phyloP scores from a whole-genome alignment of 2,888 invertebrate genomes.

The Ichneumon xanthorius region DNA sequence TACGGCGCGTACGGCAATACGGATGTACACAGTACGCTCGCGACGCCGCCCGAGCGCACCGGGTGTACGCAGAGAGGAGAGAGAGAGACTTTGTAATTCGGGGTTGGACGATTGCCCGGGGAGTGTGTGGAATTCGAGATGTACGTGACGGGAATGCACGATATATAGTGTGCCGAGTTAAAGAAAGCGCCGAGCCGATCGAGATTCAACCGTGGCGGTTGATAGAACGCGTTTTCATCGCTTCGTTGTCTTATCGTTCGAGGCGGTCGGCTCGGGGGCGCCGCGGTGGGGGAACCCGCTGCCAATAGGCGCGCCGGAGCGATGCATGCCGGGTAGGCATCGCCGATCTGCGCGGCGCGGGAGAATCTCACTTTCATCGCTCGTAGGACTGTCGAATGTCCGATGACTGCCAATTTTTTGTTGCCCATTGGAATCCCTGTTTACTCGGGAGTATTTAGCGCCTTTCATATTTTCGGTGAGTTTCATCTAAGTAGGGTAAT shows the following conservation, averaged over 20 bases:
- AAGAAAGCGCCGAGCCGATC: conserved; percentile 46
- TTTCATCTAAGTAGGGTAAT: too few relatives aligned
- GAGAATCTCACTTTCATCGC: too few relatives aligned
- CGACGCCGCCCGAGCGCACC: conserved; percentile 4
- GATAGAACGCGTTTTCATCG: conserved; percentile 49
- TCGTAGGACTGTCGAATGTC: too few relatives aligned
- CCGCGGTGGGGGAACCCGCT: neutral
- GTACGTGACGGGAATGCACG: conserved; percentile 64
- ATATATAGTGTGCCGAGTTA: conserved; percentile 45
- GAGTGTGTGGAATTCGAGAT: conserved; percentile 67
- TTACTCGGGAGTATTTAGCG: too few relatives aligned
- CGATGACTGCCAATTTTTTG: too few relatives aligned
- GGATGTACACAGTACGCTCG: neutral
- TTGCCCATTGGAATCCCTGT: too few relatives aligned
- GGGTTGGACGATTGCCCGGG: conserved; percentile 63
- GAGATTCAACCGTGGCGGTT: conserved; percentile 61
- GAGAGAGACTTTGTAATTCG: conserved; percentile 61
- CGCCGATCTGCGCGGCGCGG: too few relatives aligned
- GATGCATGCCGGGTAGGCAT: too few relatives aligned
- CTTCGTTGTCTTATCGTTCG: conserved; percentile 34
- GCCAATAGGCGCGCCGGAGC: neutral
- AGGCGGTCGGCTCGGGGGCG: neutral
- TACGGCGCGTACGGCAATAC: neutral
- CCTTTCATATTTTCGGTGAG: too few relatives aligned
- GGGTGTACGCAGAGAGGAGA: conserved; percentile 59